These are phyloP conservation scores for Microcebus griseorufus DNA, from an alignment of 2,113 vertebrate genomes.

Conservation along the genomic window DNA sequence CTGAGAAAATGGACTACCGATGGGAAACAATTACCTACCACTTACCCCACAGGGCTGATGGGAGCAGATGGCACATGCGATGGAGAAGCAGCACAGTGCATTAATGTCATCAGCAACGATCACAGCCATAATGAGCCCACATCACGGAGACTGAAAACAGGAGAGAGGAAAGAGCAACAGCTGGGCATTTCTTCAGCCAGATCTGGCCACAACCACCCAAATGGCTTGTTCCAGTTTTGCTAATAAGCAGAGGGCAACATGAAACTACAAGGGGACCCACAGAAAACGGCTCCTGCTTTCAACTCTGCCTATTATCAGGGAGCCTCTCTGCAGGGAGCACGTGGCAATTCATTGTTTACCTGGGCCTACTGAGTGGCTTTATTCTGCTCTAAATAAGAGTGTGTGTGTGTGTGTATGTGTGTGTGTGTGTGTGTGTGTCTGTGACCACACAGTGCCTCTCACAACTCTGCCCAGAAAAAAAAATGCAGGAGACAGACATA, in stretches of 20 bases:
- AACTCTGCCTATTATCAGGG: not conserved
- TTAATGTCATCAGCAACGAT: slow-evolving; percentile 80
- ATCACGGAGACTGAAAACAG: slow-evolving; percentile 56
- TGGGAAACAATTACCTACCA: slow-evolving; percentile 80
- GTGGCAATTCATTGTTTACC: slow-evolving; percentile 40
- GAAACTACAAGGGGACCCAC: not conserved
- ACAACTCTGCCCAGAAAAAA: not conserved
- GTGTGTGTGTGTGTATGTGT: not conserved
- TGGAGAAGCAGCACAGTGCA: slow-evolving; percentile 64
- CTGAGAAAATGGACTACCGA: slow-evolving; percentile 78
- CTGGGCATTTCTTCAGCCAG: slow-evolving; percentile 74
- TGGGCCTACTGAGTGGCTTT: not conserved
- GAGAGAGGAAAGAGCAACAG: slow-evolving; percentile 74
- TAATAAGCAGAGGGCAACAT: slow-evolving; percentile 35
- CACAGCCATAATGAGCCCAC: slow-evolving; percentile 77
- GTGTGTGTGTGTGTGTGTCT: not conserved
- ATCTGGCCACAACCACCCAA: slow-evolving; percentile 63
- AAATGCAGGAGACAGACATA: not conserved
- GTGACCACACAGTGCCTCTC: not conserved
- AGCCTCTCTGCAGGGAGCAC: not conserved
- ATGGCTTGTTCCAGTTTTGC: slow-evolving; percentile 61
- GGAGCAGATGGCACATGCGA: slow-evolving; percentile 76
- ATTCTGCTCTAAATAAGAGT: not conserved
- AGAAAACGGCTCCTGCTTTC: slow-evolving; percentile 24
- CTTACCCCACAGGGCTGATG: slow-evolving; percentile 79